Evolutionary conservation across 2,888 invertebrate genomes (phyloP), one percentile per base, ranked within the genome.

Genomic region (Pseudoips prasinana): DNA sequence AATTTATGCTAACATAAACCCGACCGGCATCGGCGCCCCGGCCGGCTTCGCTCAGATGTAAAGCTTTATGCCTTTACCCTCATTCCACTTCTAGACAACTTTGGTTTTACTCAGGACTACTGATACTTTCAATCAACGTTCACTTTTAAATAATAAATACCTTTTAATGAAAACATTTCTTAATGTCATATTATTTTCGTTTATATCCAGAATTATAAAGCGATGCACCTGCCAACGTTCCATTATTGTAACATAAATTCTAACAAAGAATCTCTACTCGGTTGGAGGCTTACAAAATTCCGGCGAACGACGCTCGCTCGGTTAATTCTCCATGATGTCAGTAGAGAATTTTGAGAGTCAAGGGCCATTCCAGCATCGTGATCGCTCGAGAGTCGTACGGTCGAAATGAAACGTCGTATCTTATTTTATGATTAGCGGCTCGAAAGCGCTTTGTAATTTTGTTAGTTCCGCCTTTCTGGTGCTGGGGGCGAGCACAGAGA

Each of bases 371-470:
- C 78, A 68, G 79, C 82, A 71, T 81, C 83, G 85, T 78, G 86
- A 87, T 86, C 87, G 78, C 84, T 84, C 69, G 81, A 85, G 85
- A 83, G 86, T 79, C 73, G 79, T 84, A 86, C 85, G 85, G 81
- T 84, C 84, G 84, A 86, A 87, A 88, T 88, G 88, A 87, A 88
- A 88, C 88, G 88, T 87, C 88, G 88, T 88, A 87, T 88, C 88
- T 88, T 88, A 88, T 88, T 87, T 87, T 87, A 87, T 88, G 88
- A 88, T 88, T 88, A 88, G 88, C 87, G 88, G 88, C 88, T 85
- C 85, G 87, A 87, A 86, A 87, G 87, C 87, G 86, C 88, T 87
- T 84, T 86, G 88, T 88, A 87, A 88, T 88, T 87, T 87, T 87
- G 88, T 88, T 88, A 87, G 88, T 88, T 88, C 88, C 88, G 88